These are phyloP conservation scores for Tinea pellionella DNA, from an alignment of 2,888 invertebrate species.

Conservation along the genomic window DNA sequence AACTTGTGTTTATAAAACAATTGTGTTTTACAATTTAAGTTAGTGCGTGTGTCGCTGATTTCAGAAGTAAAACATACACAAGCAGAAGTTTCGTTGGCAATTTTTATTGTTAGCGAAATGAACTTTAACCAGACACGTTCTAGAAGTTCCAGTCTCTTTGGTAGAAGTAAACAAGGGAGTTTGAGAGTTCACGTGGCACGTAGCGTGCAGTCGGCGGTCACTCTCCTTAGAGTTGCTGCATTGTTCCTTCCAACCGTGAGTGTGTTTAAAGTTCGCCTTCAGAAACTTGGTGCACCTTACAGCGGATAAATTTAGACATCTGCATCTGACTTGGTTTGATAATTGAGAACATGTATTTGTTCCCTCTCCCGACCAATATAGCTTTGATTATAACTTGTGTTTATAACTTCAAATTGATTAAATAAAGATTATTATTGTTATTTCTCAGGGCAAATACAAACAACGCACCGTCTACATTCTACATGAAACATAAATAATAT, in stretches of 20 bases:
- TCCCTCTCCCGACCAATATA: too few species aligned
- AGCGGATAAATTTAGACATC: not conserved
- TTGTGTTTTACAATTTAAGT: not conserved
- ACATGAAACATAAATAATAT: too few species aligned
- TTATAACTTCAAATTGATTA: too few species aligned
- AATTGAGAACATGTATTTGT: not conserved
- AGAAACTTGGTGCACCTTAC: not conserved
- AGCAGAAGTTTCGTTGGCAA: conserved; percentile 12
- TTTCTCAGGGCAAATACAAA: too few species aligned
- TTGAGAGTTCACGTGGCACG: conserved; percentile 10
- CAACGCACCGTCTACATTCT: too few species aligned
- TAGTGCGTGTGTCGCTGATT: not conserved
- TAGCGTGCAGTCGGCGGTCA: conserved; percentile 8
- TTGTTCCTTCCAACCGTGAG: conserved; percentile 1
- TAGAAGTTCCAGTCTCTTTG: conserved; percentile 11
- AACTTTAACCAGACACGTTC: conserved; percentile 12
- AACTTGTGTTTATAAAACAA: too few species aligned
- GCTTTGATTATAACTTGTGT: too few species aligned
- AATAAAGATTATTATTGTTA: too few species aligned
- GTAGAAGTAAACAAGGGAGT: conserved; percentile 11
- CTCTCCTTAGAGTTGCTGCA: conserved; percentile 7
- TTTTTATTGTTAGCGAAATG: conserved; percentile 13
- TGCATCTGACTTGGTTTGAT: not conserved
- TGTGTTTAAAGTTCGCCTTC: conserved; percentile 1
- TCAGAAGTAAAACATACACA: not conserved